Percentiles rank a stretch among this genome's conserved stretches.
Conservation (phyloP, 2,888 invertebrate genomes). For the Cosmia pyralina region DNA sequence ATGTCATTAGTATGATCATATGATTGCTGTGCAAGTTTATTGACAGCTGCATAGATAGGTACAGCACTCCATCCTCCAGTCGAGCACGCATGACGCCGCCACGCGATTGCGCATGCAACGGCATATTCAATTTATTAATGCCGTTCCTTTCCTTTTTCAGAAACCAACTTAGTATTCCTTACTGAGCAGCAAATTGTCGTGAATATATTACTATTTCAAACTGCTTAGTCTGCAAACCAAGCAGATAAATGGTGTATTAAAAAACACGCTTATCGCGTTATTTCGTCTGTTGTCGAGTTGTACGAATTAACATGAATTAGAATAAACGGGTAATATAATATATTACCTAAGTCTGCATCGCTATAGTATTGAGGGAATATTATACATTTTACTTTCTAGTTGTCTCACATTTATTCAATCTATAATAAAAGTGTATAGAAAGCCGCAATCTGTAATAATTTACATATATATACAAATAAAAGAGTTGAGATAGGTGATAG, state of each 20-base stretch:
- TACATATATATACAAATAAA: constrained; percentile 34
- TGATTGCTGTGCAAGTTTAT: constrained; percentile 45
- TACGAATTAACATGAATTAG: constrained; percentile 56
- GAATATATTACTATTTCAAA: constrained; percentile 10
- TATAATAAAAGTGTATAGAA: constrained; percentile 53
- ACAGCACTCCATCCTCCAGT: constrained; percentile 39
- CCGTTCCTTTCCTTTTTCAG: constrained; percentile 62
- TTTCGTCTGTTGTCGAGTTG: constrained; percentile 23
- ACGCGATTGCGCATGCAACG: constrained; percentile 58
- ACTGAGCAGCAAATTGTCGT: constrained; percentile 16
- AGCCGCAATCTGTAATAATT: constrained; percentile 39
- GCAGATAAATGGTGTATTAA: constrained; percentile 28
- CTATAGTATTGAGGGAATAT: constrained; percentile 50
- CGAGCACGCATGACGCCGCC: constrained; percentile 40
- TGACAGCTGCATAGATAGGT: constrained; percentile 38
- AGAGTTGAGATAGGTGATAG: neutral
- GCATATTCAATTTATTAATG: constrained; percentile 60
- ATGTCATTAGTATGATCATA: constrained; percentile 23
- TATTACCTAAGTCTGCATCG: constrained; percentile 52
- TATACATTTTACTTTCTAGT: constrained; percentile 56
- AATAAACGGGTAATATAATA: constrained; percentile 57
- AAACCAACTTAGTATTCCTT: constrained; percentile 27
- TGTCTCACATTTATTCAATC: constrained; percentile 45
- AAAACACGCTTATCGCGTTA: constrained; percentile 34
- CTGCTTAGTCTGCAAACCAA: constrained; percentile 22